Evolutionary conservation across 2,888 invertebrate genomes (phyloP).

Genomic region (Tribolium freemani): DNA sequence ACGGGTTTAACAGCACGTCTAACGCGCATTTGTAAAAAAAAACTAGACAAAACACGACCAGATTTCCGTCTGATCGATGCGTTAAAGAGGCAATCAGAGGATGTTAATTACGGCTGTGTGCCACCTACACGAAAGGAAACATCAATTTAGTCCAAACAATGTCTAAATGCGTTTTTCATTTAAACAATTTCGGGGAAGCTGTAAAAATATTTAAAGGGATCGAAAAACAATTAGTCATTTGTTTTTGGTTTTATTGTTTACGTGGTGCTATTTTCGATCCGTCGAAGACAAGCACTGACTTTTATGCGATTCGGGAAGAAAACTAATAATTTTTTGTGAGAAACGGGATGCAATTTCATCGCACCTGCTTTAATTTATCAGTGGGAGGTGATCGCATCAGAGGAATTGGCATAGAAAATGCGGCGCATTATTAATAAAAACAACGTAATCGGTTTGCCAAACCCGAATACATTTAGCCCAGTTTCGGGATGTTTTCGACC

Average conservation of each 20-base stretch:
- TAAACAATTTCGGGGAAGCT: constrained; percentile 26
- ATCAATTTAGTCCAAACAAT: constrained; percentile 29
- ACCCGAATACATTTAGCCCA: constrained; percentile 38
- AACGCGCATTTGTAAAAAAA: constrained; percentile 14
- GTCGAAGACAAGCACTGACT: background rate
- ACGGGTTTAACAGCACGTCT: too few relatives aligned
- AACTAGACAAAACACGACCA: background rate
- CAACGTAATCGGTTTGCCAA: constrained; percentile 11
- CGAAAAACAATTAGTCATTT: constrained; percentile 36
- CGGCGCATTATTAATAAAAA: constrained; percentile 20
- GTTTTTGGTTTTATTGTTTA: constrained; percentile 33
- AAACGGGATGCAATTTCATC: background rate
- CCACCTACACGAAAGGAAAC: constrained; percentile 27
- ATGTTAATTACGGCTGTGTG: background rate
- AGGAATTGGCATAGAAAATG: constrained; percentile 3
- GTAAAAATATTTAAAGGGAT: constrained; percentile 30
- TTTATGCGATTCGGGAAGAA: background rate
- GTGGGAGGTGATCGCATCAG: background rate
- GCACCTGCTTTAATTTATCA: constrained; percentile 25
- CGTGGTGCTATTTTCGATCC: constrained; percentile 17
- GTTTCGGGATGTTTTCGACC: constrained; percentile 39
- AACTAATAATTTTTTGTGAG: constrained; percentile 9
- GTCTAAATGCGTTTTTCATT: constrained; percentile 32
- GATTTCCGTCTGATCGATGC: constrained; percentile 13
- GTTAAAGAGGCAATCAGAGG: constrained; percentile 13